These are phyloP conservation scores for Ylistrum balloti DNA, from an alignment of 1,140 invertebrate genomes.

Conservation along the genomic window DNA sequence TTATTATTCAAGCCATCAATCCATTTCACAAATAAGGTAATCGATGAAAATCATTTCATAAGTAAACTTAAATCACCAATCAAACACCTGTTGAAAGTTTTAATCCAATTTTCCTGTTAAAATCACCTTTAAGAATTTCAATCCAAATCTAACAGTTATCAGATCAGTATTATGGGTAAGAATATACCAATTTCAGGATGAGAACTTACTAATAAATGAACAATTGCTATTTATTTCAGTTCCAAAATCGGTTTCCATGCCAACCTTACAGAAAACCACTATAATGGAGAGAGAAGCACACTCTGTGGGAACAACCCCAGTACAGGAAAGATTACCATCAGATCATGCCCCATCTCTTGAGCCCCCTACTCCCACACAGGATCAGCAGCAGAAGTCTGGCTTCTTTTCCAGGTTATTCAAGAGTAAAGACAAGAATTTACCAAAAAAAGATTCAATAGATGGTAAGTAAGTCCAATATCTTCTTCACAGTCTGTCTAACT, in stretches of 20 bases:
- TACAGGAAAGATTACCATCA: slow-evolving; percentile 40
- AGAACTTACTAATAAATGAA: too few species aligned
- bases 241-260: slow-evolving; percentile 75
- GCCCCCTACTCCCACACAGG: slow-evolving; percentile 64
- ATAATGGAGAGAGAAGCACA: slow-evolving; percentile 50
- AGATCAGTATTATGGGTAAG: too few species aligned
- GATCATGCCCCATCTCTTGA: slow-evolving; percentile 17
- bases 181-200: too few species aligned
- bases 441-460: slow-evolving; percentile 46
- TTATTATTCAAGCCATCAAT: too few species aligned
- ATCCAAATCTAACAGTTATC: not conserved
- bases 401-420: slow-evolving; percentile 81
- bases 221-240: too few species aligned
- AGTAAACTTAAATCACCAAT: not conserved
- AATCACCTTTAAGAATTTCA: not conserved
- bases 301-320: slow-evolving; percentile 48
- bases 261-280: slow-evolving; percentile 63
- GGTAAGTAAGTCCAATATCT: slow-evolving; percentile 44
- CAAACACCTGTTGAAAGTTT: too few species aligned
- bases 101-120: not conserved
- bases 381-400: slow-evolving; percentile 70
- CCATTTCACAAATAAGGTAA: too few species aligned
- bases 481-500: too few species aligned
- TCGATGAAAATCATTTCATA: too few species aligned
- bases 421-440: slow-evolving; percentile 60